phyloP scores from a whole-genome alignment of 1,140 invertebrate genomes.

The Elysia chlorotica region DNA sequence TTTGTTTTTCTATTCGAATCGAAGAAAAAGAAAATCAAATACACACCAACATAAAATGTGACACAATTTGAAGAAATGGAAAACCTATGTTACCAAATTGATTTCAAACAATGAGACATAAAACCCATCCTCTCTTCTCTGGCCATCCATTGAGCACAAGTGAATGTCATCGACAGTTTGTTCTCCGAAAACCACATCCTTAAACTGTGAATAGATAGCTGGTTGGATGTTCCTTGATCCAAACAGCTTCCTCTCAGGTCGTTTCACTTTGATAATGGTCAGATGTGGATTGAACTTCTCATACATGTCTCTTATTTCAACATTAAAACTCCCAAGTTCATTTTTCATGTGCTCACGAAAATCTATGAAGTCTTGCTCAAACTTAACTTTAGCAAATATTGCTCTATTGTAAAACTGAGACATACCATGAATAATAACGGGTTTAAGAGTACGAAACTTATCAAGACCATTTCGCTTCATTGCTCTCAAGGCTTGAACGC shows the following conservation, averaged over 20 bases:
- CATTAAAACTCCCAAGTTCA: neutral
- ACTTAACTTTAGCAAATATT: neutral
- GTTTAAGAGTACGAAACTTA: neutral
- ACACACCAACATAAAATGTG: no score
- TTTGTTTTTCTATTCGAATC: no score
- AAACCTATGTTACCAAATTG: no score
- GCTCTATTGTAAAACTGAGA: slow-evolving; percentile 8
- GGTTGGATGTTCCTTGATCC: slow-evolving; percentile 1
- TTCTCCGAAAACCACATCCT: neutral
- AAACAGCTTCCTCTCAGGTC: slow-evolving; percentile 5
- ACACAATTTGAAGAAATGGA: no score
- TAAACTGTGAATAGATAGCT: neutral
- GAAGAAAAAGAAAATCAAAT: no score
- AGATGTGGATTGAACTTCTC: neutral
- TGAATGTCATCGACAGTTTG: neutral
- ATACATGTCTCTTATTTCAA: neutral
- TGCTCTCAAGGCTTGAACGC: neutral
- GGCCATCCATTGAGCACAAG: neutral
- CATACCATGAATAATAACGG: neutral
- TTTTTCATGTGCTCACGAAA: neutral
- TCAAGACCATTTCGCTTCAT: neutral
- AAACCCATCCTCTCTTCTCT: slow-evolving; percentile 5
- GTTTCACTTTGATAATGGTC: neutral
- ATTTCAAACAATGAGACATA: neutral
- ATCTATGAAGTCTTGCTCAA: neutral